A percentile compares a stretch with the other conserved stretches of the same genome.
Evolutionary conservation across 2,888 invertebrate genomes (phyloP).

Genomic region (Odontothrips loti): DNA sequence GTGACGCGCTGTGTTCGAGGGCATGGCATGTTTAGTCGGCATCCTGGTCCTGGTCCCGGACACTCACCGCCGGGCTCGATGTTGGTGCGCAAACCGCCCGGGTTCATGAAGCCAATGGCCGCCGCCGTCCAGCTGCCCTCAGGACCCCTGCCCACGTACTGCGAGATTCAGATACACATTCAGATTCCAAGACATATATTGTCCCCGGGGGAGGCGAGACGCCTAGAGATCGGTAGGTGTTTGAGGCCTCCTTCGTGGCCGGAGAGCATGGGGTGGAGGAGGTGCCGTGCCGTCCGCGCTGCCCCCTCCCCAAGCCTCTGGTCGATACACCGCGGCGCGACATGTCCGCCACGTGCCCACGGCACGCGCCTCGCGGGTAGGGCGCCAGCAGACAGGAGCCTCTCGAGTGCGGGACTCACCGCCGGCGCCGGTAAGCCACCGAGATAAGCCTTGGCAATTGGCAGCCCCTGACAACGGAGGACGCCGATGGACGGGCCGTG

Average conservation of each 20-base stretch:
- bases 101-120: constrained; percentile 62
- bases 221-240: neutral
- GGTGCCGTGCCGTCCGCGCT: neutral
- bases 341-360: neutral
- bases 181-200: no score
- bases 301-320: no score
- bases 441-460: neutral
- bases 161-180: constrained; percentile 32
- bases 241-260: neutral
- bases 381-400: no score
- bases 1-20: neutral
- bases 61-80: constrained; percentile 60
- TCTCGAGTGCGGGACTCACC: neutral
- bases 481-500: neutral
- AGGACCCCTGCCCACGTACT: constrained; percentile 52
- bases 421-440: no score
- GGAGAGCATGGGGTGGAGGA: neutral
- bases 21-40: no score
- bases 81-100: constrained; percentile 65
- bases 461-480: neutral
- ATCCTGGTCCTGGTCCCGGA: no score
- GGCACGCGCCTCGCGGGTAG: neutral
- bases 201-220: no score
- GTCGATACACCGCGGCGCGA: no score
- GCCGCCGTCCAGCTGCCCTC: constrained; percentile 60